Evolutionary conservation across 2,888 invertebrate genomes (phyloP), one percentile per base, ranked within the genome.

Genomic region (Asteroscopus sphinx): DNA sequence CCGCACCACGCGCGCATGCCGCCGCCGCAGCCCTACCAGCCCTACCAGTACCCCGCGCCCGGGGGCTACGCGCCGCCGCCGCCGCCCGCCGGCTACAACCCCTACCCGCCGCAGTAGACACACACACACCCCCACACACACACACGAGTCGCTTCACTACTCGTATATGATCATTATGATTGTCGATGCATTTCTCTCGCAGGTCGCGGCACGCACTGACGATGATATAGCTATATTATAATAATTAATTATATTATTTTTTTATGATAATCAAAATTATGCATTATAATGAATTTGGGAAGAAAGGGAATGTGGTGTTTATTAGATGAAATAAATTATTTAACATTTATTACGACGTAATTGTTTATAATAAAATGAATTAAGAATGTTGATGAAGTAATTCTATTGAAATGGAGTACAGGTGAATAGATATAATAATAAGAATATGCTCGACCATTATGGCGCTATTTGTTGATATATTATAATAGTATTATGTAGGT

Each of bases 1-100:
- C 97, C 97, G 80, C 89, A 94, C 85, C 94, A 90, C 87, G 88
- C 95, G 73, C 96, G 95, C 87, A 87, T 91, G 62, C 95, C 95
- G 46, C 95, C 95, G 68, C 95, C 95, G 56, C 88, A 85, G 79
- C 80, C 80, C 71, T 92, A 92, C 88, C 93, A 86, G 91, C 87
- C 91, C 74, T 92, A 92, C 89, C 94, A 89, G 91, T 90, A 85
- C 89, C 92, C 86, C 60, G 80, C 77, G 60, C 80, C 80, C 42
- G 81, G 80, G 52, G 77, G 78, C 67, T 83, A 70, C 25, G 64
- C 76, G 80, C 77, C 79, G 76, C 68, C 64, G 70, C 71, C 80
- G 45, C 81, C 84, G 47, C 86, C 86, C 54, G 80, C 86, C 75
- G 82, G 85, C 58, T 79, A 79, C 89, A 88, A 90, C 87, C 90